Evolutionary conservation across 2,888 invertebrate genomes (phyloP).

Genomic region (Drosophila yooni): DNA sequence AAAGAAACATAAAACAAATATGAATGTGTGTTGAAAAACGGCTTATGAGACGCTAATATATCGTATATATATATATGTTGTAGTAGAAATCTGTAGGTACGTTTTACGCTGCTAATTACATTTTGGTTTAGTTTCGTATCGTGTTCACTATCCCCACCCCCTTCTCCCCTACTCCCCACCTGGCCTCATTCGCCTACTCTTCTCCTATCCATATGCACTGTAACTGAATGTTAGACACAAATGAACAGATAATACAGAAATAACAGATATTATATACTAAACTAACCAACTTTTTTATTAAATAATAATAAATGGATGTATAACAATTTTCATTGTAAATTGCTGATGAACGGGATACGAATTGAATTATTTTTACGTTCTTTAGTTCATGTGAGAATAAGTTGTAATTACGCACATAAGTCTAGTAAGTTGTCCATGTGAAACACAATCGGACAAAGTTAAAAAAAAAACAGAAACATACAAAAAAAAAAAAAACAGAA

Average conservation of each 20-base stretch:
- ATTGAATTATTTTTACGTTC: conserved; percentile 38
- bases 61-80: conserved; percentile 74
- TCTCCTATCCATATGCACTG: conserved; percentile 26
- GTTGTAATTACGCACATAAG: conserved; percentile 70
- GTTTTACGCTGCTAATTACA: conserved; percentile 55
- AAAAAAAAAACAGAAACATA: conserved; percentile 14
- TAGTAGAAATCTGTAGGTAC: conserved; percentile 65
- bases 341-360: conserved; percentile 46
- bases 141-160: conserved; percentile 1
- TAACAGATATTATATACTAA: conserved; percentile 60
- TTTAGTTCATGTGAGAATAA: conserved; percentile 56
- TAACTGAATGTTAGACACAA: conserved; percentile 58
- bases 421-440: conserved; percentile 60
- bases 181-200: background rate
- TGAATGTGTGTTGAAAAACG: conserved; percentile 39
- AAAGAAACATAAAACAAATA: conserved; percentile 27
- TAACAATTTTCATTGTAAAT: conserved; percentile 67
- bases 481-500: conserved; percentile 1
- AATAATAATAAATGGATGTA: conserved; percentile 48
- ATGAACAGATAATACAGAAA: conserved; percentile 40
- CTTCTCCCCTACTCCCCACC: background rate
- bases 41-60: conserved; percentile 76
- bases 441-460: conserved; percentile 62
- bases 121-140: conserved; percentile 52
- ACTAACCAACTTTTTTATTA: conserved; percentile 51